Percentiles rank a stretch among this genome's conserved stretches.
Conservation (phyloP, 2,888 invertebrate species). For the Atethmia centrago region DNA sequence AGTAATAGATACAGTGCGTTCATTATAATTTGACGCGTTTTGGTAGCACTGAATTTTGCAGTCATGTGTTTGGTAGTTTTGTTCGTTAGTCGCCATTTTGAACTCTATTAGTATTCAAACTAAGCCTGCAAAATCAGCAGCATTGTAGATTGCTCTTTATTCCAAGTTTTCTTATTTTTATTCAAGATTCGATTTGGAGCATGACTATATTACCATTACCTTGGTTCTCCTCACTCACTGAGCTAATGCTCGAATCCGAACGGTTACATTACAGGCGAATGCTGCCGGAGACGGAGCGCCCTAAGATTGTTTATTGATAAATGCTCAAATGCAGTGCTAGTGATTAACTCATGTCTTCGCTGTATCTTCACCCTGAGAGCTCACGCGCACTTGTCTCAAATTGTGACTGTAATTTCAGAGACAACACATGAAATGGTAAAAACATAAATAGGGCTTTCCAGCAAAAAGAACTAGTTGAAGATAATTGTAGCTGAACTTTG, state of each 20-base stretch:
- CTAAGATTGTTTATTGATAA: neutral
- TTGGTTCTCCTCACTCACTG: neutral
- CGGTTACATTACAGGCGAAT: neutral
- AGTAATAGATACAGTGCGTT: too few species aligned
- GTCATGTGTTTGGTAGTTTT: too few species aligned
- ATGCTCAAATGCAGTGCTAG: too few species aligned
- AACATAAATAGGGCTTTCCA: neutral
- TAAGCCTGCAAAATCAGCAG: too few species aligned
- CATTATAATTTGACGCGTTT: too few species aligned
- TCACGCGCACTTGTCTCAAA: neutral
- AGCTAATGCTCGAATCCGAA: neutral
- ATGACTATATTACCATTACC: neutral
- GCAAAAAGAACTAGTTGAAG: neutral
- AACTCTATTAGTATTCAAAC: too few species aligned
- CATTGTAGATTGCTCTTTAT: too few species aligned
- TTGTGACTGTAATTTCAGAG: neutral
- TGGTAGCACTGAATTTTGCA: too few species aligned
- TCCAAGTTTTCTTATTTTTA: neutral
- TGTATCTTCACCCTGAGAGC: neutral
- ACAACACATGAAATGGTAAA: neutral
- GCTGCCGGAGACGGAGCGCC: neutral
- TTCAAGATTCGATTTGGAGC: too few species aligned
- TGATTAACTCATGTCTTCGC: neutral
- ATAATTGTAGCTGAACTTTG: neutral
- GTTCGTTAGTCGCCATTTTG: too few species aligned